Evolutionary conservation across 2,888 invertebrate genomes (phyloP), one percentile per base, ranked within the genome.

Genomic region (Amphipoea oculea): DNA sequence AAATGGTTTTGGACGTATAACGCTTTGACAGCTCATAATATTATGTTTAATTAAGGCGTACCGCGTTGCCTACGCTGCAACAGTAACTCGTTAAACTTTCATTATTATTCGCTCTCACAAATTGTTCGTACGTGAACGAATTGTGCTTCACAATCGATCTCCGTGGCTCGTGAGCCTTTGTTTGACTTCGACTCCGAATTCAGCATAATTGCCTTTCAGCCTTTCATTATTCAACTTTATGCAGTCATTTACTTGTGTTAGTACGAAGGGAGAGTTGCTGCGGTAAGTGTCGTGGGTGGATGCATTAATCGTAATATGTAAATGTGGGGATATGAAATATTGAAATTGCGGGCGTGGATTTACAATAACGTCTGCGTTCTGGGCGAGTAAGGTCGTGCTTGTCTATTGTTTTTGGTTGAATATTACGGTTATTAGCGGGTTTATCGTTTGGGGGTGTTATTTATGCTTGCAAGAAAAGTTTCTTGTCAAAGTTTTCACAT

Each of bases 191-290:
- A 94, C 95, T 96, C 95, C 94, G 94, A 96, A 97, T 96, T 96
- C 96, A 94, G 95, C 95, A 94, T 96, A 97, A 97, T 97, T 96
- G 96, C 96, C 96, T 96, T 96, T 96, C 95, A 96, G 95, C 93
- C 95, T 96, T 96, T 96, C 96, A 96, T 96, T 96, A 96, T 96
- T 96, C 96, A 96, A 95, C 96, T 96, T 96, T 96, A 96, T 96
- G 96, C 95, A 96, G 96, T 95, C 96, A 96, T 96, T 96, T 96
- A 96, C 96, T 96, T 95, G 95, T 94, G 95, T 96, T 96, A 96
- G 96, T 96, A 95, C 94, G 95, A 94, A 96, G 96, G 96, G 96
- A 95, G 95, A 95, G 94, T 93, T 94, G 92, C 90, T 92, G 94
- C 90, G 94, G 93, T 94, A 92, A 95, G 94, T 95, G 95, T 95